Evolutionary conservation across 2,113 vertebrate species (phyloP).

Genomic region (Corvus moneduloides): DNA sequence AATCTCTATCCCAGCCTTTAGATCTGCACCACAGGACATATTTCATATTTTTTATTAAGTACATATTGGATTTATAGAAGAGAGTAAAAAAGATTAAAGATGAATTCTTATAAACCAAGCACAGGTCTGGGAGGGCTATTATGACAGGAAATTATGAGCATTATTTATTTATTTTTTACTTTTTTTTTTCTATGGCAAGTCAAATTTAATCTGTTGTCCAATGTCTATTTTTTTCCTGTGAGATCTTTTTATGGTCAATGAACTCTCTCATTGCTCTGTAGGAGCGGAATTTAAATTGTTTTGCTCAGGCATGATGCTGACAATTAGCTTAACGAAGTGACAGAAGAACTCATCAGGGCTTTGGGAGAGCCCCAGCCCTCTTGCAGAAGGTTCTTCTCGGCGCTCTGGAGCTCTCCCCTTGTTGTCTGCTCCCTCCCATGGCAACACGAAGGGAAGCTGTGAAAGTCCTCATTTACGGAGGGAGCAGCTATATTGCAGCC

Average conservation of each 20-base stretch:
- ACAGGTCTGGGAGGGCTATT: constrained; percentile 50
- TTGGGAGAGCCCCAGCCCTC: background rate
- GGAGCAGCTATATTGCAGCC: background rate
- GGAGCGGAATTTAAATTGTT: constrained; percentile 19
- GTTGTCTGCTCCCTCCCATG: background rate
- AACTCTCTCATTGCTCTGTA: constrained; percentile 23
- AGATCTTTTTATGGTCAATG: background rate
- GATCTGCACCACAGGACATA: constrained; percentile 63
- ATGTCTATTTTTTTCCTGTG: background rate
- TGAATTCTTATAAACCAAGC: constrained; percentile 55
- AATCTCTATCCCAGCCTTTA: constrained; percentile 64
- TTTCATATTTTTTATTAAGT: constrained; percentile 71
- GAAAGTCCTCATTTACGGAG: background rate
- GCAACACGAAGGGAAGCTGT: background rate
- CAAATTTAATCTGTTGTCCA: constrained; percentile 13
- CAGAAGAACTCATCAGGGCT: constrained; percentile 28
- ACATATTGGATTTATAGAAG: constrained; percentile 67
- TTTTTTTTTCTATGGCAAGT: background rate
- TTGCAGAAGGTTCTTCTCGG: constrained; percentile 37
- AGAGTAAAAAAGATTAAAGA: constrained; percentile 60
- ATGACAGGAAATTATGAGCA: constrained; percentile 63
- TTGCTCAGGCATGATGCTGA: constrained; percentile 3
- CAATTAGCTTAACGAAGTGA: constrained; percentile 45
- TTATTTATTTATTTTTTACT: constrained; percentile 20
- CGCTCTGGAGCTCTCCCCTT: background rate